A percentile compares a stretch with the other conserved stretches of the same genome.
Conservation (phyloP, 2,888 invertebrate species). For the Blastobasis adustella region DNA sequence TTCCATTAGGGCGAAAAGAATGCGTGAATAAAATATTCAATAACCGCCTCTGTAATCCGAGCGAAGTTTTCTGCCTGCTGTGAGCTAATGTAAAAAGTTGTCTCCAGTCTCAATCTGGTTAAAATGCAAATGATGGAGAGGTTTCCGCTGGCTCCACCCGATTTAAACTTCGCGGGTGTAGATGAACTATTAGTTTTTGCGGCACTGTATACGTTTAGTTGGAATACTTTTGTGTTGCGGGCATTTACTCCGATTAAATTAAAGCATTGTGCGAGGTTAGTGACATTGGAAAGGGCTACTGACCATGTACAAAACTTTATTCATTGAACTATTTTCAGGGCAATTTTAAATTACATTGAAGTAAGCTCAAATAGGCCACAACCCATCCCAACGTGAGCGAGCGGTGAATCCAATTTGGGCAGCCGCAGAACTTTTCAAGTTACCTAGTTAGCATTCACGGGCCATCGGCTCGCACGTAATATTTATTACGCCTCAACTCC, state of each 20-base stretch:
- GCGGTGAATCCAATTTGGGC: slow-evolving; percentile 1
- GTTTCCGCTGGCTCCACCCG: slow-evolving; percentile 22
- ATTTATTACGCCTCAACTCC: slow-evolving; percentile 46
- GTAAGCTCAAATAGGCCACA: background rate
- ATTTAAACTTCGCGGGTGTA: slow-evolving; percentile 6
- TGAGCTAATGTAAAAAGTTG: slow-evolving; percentile 54
- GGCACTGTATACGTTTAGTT: background rate
- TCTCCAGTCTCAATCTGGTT: slow-evolving; percentile 35
- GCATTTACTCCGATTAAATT: too few species aligned
- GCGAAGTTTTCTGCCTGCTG: slow-evolving; percentile 34
- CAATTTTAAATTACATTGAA: too few species aligned
- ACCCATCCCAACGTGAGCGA: background rate
- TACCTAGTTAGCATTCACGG: slow-evolving; percentile 34
- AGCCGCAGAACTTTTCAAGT: slow-evolving; percentile 22
- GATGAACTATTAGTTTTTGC: background rate
- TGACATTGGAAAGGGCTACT: too few species aligned
- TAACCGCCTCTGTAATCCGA: slow-evolving; percentile 21
- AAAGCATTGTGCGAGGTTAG: too few species aligned
- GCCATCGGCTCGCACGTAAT: slow-evolving; percentile 38
- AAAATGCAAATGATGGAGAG: slow-evolving; percentile 44
- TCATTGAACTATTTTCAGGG: too few species aligned
- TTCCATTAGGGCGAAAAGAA: slow-evolving; percentile 18
- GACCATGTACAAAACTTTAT: too few species aligned
- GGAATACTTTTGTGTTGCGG: background rate
- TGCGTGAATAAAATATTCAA: slow-evolving; percentile 32